phyloP scores from a whole-genome alignment of 2,113 vertebrate species.

The Pterocles orientalis region DNA sequence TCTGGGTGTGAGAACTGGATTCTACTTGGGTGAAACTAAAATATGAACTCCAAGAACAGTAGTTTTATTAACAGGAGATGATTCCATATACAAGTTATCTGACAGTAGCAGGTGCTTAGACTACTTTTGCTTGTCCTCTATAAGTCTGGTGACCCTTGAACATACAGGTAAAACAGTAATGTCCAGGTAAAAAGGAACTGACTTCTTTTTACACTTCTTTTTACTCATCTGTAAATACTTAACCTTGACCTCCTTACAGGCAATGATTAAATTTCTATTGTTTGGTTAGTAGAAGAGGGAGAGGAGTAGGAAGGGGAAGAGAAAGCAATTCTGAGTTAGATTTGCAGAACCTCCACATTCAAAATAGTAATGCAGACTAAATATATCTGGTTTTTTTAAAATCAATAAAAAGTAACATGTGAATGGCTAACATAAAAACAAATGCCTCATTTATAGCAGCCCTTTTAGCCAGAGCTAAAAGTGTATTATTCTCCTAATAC shows the following conservation, averaged over 20 bases:
- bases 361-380: not conserved
- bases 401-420: not conserved
- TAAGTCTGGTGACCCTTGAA: not conserved
- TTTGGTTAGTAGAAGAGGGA: not conserved
- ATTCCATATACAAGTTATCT: not conserved
- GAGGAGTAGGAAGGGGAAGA: accelerated
- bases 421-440: not conserved
- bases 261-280: not conserved
- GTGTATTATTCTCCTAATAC: not conserved
- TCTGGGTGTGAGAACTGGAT: not conserved
- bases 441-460: not conserved
- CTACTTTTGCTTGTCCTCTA: not conserved
- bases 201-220: not conserved
- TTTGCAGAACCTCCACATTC: not conserved
- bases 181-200: not conserved
- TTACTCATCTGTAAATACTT: not conserved
- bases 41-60: not conserved
- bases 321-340: not conserved
- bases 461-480: not conserved
- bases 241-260: not conserved
- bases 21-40: not conserved
- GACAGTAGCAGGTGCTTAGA: not conserved
- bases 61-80: not conserved
- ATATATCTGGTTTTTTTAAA: not conserved
- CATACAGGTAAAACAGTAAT: not conserved